Conservation (phyloP, 2,888 invertebrate species). For the Charanyca ferruginea region DNA sequence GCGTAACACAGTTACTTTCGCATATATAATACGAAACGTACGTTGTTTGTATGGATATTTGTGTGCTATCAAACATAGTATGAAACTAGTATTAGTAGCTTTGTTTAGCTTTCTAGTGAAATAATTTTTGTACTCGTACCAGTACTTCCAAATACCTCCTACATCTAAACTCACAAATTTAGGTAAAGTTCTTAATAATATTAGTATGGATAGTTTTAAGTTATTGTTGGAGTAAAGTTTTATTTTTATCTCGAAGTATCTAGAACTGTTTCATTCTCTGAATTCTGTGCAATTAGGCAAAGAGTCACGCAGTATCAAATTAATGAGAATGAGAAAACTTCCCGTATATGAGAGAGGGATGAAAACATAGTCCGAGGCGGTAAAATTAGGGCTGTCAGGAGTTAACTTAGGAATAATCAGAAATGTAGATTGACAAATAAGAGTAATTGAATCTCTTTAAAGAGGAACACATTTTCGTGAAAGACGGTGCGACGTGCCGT, state of each 20-base stretch:
- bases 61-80: too few relatives aligned
- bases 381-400: slow-evolving; percentile 58
- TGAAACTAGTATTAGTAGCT: too few relatives aligned
- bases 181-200: too few relatives aligned
- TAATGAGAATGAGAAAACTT: slow-evolving; percentile 45
- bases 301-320: slow-evolving; percentile 50
- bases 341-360: slow-evolving; percentile 45
- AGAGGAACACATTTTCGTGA: slow-evolving; percentile 46
- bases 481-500: neutral
- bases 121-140: too few relatives aligned
- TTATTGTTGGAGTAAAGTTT: too few relatives aligned
- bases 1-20: too few relatives aligned
- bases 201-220: too few relatives aligned
- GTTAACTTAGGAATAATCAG: slow-evolving; percentile 59
- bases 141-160: too few relatives aligned
- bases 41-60: too few relatives aligned
- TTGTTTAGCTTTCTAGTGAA: too few relatives aligned
- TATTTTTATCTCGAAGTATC: slow-evolving; percentile 52
- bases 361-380: slow-evolving; percentile 45
- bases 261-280: slow-evolving; percentile 48
- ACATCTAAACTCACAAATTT: too few relatives aligned
- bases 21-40: too few relatives aligned
- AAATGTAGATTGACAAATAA: slow-evolving; percentile 65
- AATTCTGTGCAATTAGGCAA: slow-evolving; percentile 62
- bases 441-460: slow-evolving; percentile 59